These are phyloP conservation scores for Brenthis ino DNA, from an alignment of 2,888 invertebrate genomes.

Conservation along the genomic window DNA sequence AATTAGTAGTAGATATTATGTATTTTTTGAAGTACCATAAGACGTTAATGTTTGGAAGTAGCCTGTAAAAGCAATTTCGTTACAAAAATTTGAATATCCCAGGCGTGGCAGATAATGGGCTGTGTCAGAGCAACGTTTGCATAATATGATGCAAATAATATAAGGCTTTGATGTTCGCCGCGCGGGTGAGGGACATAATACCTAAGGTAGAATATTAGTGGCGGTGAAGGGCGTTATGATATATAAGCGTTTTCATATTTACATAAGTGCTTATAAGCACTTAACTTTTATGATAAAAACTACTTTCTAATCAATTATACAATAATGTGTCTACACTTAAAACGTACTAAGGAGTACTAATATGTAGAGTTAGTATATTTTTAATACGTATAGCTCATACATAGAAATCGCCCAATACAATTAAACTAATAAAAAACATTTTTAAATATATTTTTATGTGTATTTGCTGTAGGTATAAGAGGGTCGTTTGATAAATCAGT, in stretches of 20 bases:
- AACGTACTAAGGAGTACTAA: no score
- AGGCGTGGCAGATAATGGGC: slow-evolving; percentile 48
- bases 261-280: background rate
- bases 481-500: no score
- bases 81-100: slow-evolving; percentile 46
- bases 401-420: no score
- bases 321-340: no score
- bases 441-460: no score
- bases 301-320: no score
- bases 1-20: no score
- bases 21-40: background rate
- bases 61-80: slow-evolving; percentile 13
- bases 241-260: background rate
- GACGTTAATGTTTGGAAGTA: background rate
- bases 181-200: slow-evolving; percentile 22
- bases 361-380: no score
- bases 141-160: slow-evolving; percentile 58
- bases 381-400: no score
- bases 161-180: slow-evolving; percentile 28
- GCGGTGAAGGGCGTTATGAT: slow-evolving; percentile 20
- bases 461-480: no score
- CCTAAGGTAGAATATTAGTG: slow-evolving; percentile 18
- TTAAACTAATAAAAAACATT: no score
- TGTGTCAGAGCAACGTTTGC: slow-evolving; percentile 47
- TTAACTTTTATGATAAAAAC: no score